Evolutionary conservation across 2,797 vertebrate genomes (phyloP).

Genomic region (Platyrinchus mystaceus): DNA sequence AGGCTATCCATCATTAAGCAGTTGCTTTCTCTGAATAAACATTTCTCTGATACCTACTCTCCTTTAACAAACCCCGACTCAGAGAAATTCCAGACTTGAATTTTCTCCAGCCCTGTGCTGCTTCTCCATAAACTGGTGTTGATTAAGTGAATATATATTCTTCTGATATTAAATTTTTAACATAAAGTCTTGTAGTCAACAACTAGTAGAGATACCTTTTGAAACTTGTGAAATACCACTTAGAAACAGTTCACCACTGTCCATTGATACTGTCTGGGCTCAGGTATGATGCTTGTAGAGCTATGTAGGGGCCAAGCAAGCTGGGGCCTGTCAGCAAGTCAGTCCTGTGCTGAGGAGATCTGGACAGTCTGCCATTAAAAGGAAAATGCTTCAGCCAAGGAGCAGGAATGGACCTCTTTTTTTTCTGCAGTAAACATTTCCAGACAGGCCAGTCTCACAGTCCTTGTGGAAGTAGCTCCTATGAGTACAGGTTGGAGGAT

Average conservation of each 20-base stretch:
- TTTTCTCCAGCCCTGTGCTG: not conserved
- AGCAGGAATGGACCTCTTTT: not conserved
- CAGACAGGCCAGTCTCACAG: not conserved
- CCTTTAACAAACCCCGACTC: not conserved
- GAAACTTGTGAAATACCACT: not conserved
- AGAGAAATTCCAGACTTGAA: not conserved
- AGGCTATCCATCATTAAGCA: not conserved
- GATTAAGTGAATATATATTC: not conserved
- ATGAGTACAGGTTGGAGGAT: not conserved
- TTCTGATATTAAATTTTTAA: not conserved
- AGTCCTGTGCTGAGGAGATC: not conserved
- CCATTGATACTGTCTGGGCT: not conserved
- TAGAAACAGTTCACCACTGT: not conserved
- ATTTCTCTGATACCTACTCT: not conserved
- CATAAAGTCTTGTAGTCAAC: not conserved
- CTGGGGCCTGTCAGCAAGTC: not conserved
- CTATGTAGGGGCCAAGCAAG: not conserved
- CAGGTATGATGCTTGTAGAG: not conserved
- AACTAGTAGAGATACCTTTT: not conserved
- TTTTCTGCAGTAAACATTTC: not conserved
- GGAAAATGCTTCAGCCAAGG: not conserved
- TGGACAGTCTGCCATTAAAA: not conserved
- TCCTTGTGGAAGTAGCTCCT: not conserved
- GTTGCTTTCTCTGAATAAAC: not conserved
- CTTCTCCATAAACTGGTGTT: not conserved